These are phyloP conservation scores for Natrix natrix DNA, from an alignment of 2,797 vertebrate genomes.

Conservation along the genomic window DNA sequence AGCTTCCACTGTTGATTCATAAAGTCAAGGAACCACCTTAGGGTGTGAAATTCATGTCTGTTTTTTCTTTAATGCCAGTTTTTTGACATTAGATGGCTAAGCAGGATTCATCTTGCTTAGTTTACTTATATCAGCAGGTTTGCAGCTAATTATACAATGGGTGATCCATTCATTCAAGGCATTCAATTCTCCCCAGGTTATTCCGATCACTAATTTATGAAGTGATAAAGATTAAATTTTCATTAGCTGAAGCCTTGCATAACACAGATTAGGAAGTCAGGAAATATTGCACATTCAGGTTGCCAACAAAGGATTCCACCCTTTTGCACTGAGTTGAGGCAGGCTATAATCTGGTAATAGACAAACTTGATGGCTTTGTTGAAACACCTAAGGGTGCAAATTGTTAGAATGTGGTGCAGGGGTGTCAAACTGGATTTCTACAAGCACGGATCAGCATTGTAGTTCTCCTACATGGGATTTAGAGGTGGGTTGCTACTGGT, in stretches of 20 bases:
- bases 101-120: not conserved
- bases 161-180: not conserved
- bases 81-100: not conserved
- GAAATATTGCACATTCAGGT: fast-evolving
- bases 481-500: no score
- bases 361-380: not conserved
- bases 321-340: not conserved
- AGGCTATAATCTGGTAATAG: not conserved
- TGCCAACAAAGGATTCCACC: not conserved
- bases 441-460: no score
- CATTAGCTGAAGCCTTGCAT: fast-evolving
- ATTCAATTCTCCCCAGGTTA: not conserved
- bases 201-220: not conserved
- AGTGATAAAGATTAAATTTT: not conserved
- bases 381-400: not conserved
- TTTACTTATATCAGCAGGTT: not conserved
- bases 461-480: no score
- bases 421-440: no score
- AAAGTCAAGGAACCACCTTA: not conserved
- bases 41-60: not conserved
- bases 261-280: fast-evolving
- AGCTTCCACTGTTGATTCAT: conserved; percentile 4
- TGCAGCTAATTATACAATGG: not conserved
- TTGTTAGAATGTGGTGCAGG: not conserved
- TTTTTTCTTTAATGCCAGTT: not conserved